phyloP scores from a whole-genome alignment of 1,140 invertebrate genomes.

The Pygmarrhopalites habei region DNA sequence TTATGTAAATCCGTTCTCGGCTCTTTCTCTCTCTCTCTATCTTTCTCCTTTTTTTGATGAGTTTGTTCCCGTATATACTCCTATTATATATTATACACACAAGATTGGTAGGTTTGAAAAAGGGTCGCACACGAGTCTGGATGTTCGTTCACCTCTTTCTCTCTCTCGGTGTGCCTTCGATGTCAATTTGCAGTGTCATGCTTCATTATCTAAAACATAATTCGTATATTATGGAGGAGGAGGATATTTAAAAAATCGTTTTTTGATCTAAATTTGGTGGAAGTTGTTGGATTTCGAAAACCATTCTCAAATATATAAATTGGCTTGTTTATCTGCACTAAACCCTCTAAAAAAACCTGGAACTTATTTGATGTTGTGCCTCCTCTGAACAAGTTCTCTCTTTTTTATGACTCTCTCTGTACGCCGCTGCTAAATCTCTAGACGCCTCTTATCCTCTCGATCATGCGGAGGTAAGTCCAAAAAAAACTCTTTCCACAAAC shows the following conservation, averaged over 20 bases:
- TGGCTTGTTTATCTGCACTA: conserved; percentile 35
- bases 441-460: conserved; percentile 40
- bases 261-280: neutral
- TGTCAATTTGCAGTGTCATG: conserved; percentile 34
- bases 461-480: conserved; percentile 39
- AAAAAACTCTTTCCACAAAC: conserved; percentile 39
- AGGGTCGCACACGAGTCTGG: conserved; percentile 27
- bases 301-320: conserved; percentile 4
- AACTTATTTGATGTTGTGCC: conserved; percentile 36
- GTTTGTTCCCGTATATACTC: conserved; percentile 1
- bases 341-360: conserved; percentile 19
- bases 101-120: neutral
- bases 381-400: conserved; percentile 37
- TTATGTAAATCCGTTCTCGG: no score
- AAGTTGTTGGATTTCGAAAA: neutral
- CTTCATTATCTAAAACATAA: conserved; percentile 22
- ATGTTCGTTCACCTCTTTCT: conserved; percentile 34
- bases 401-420: conserved; percentile 40
- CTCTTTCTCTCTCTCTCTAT: conserved; percentile 12
- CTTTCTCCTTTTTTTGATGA: neutral
- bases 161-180: conserved; percentile 38
- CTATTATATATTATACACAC: neutral
- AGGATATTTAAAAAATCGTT: no score
- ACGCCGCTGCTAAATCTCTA: conserved; percentile 38
- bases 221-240: conserved; percentile 12